Evolutionary conservation across 2,113 vertebrate species (phyloP).

Genomic region (Camelus bactrianus): DNA sequence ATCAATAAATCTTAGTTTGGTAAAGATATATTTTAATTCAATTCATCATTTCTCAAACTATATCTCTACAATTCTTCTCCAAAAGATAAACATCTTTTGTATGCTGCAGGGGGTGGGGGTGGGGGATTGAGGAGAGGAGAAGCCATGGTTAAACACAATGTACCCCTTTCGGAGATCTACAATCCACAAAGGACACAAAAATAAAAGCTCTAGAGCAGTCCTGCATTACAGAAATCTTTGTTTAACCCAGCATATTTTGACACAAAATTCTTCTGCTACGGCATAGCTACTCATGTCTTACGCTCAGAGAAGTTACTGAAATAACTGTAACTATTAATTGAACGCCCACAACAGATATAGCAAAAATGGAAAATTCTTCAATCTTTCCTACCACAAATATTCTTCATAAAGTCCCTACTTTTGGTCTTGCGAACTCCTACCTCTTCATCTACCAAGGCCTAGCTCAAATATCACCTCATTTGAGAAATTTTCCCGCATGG

Average conservation of each 20-base stretch:
- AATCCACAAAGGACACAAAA: neutral
- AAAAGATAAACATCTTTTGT: neutral
- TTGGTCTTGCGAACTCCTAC: neutral
- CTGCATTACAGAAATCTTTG: neutral
- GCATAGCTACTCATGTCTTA: neutral
- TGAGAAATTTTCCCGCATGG: neutral
- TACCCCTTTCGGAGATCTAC: neutral
- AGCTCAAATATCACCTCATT: slow-evolving; percentile 21
- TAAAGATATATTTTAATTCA: slow-evolving; percentile 2
- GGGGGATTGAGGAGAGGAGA: neutral
- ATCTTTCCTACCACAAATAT: neutral
- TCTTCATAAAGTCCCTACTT: slow-evolving; percentile 15
- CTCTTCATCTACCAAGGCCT: neutral
- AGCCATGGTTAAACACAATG: neutral
- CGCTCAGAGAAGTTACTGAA: neutral
- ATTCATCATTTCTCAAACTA: neutral
- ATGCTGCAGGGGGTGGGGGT: neutral
- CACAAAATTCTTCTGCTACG: slow-evolving; percentile 36
- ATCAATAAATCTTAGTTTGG: neutral
- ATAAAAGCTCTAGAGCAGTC: neutral
- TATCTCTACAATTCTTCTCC: neutral
- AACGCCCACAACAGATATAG: neutral
- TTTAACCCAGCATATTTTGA: neutral
- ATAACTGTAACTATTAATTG: neutral
- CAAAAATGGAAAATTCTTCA: neutral